Evolutionary conservation across 23 tunicate genomes (phyloP).

Genomic region (Styela plicata): DNA sequence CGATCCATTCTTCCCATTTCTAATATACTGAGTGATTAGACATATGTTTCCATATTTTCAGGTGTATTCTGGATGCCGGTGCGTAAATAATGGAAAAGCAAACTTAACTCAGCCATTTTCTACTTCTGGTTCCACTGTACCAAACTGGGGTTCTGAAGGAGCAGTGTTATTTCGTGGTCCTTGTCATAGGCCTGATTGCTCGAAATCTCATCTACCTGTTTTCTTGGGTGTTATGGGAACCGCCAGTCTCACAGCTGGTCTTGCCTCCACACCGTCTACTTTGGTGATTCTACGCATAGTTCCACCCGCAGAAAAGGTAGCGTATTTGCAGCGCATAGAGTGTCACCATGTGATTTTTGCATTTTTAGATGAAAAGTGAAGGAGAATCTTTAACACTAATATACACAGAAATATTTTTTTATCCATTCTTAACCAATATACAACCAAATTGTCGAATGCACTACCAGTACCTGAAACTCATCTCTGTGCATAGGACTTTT

Average conservation of each 20-base stretch:
- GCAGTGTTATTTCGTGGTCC: constrained; percentile 4
- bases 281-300: constrained; percentile 63
- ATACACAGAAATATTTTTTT: neutral
- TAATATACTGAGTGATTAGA: no score
- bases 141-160: neutral
- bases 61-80: constrained; percentile 25
- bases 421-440: neutral
- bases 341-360: no score
- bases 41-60: neutral
- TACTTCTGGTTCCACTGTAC: neutral
- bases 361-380: no score
- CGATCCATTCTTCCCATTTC: no score
- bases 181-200: constrained; percentile 37
- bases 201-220: constrained; percentile 30
- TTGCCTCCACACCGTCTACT: constrained; percentile 84
- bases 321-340: no score
- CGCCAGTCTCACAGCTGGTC: constrained; percentile 76
- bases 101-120: neutral
- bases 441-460: neutral
- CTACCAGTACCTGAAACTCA: no score
- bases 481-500: no score
- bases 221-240: constrained; percentile 69
- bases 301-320: constrained; percentile 65
- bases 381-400: no score
- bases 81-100: neutral